Base-by-base conservation (phyloP, 2,113 vertebrate species). In the Gracilinanus agilis region DNA sequence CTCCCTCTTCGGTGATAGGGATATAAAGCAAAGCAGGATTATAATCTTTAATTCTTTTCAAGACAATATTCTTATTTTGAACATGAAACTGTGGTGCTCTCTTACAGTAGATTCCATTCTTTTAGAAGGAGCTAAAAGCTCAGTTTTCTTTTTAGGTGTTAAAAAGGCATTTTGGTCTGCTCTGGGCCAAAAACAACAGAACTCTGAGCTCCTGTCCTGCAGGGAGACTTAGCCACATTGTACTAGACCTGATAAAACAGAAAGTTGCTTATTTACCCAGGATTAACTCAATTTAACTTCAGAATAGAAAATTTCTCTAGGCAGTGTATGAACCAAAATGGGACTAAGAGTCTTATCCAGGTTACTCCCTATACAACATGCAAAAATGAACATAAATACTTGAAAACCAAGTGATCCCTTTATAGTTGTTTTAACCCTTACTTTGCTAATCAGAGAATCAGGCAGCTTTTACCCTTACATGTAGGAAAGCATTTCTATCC, bases 261-360 rank as follows among this genome's bases (percentile, higher is more conserved):
- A 99, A 0, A 92, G 99, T n/a, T 99, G 99, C 96, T 98, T 99
- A 1, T 99, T 99, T 97, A 99, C 99, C n/a, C 97, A 97, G 91
- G 97, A 98, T 12, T 99, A 99, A 94, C 98, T 98, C 92, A 98
- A 98, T 29, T 99, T 99, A 98, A 99, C 99, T 0, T 58, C 98
- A 53, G 99, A 99, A 99, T 99, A 0, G 99, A 99, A 95, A 98
- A 97, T 92, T 98, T 99, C 95, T 99, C 99, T 97, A 99, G 96
- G 97, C 99, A 98, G 49, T 98, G 99, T 94, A 95, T 99, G 96
- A 93, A 98, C 53, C 98, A 98, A 49, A 98, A 97, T 49, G 99
- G 99, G 0, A 95, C 99, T 95, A 98, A 97, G 94, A 98, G 95
- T 8, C 16, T 99, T 95, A 98, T 98, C n/a, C 98, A 98, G 99